Evolutionary conservation across 2,888 invertebrate species (phyloP), one percentile per base, ranked within the genome.

Genomic region (Melanostoma scalare): DNA sequence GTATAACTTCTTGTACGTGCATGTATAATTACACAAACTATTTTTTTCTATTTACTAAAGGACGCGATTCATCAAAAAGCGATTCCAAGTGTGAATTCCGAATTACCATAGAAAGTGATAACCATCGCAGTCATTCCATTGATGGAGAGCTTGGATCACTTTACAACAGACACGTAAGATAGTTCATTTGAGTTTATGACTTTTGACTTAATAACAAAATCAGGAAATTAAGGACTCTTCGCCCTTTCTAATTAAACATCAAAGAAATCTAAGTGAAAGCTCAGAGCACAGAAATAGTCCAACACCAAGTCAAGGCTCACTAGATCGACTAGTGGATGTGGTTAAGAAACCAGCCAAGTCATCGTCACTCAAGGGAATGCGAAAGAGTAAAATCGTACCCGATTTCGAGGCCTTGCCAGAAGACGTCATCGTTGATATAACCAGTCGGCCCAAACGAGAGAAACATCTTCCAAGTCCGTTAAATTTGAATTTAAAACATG

Each of bases 371-470:
- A 86, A 86, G 65, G 74, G 79, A 6, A 85, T 86, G 56, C 85
- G 87, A 6, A 87, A 85, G 65, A 86, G 75, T 65, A 87, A 86
- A 80, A 60, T 85, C 9, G 46, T 87, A 38, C 86, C 89, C 1
- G 91, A 91, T 60, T 91, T 91, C 61, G 91, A 91, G 85, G 89
- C 89, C 33, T 80, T 91, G 42, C 91, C 91, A 3, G 91, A 91
- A 87, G 89, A 90, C 87, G 88, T 89, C 58, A 89, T 89, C 40
- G 89, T 89, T 31, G 89, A 90, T 40, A 88, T 89, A 36, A 89
- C 88, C 68, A 77, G 85, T 8, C 71, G 87, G 86, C 33, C 85
- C 72, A 77, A 88, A 65, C 87, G 89, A 5, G 87, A 87, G 56
- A 90, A 89, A 78, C 77, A 88, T 69, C 90, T 90, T 2, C 91